Base-by-base conservation (phyloP, 2,113 vertebrate species). In the Patagioenas fasciata region DNA sequence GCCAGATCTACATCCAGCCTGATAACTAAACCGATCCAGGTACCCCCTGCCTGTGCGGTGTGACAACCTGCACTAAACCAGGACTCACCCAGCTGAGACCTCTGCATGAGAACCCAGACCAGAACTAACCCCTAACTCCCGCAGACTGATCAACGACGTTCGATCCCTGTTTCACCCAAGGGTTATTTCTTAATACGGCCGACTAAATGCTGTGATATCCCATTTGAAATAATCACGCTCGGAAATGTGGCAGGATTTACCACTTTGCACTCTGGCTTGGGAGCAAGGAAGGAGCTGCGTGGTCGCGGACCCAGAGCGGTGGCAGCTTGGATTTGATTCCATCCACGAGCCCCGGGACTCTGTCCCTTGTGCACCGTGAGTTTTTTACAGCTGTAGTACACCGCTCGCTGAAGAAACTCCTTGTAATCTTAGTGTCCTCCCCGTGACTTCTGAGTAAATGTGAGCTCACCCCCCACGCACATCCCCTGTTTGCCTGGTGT, bases 1-100 rank as follows among this genome's bases (percentile, higher is more conserved):
- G 99, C 97, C 99, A 99, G 99, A 99, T 98, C 99, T 99, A 99
- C 99, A 99, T 99, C 98, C 99, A 98, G 98, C 98, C 98, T 83
- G 98, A 99, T 98, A 98, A 99, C 95, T 99, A 99, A 99, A 96
- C 96, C 94, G 88, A 94, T 96, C 97, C 98, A 99, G 99, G 99
- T 99, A 99, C 97, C 97, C 96, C 88, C 98, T 87, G 96, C 97
- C 96, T 88, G 97, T 96, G 96, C 88, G 97, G 94, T 91, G 88
- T 91, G 93, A 94, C 93, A 87, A 77, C 38, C 56, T 85, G 89
- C 96, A 97, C 98, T 98, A 98, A 98, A 98, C 95, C 97, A 95
- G 96, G 96, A 97, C 98, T 98, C 93, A 97, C 96, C 91, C 94
- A 7, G 70, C 97, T 38, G 1, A 88, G 95, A 50, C 71, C 66